A percentile compares a stretch with the other conserved stretches of the same genome.
phyloP scores from a whole-genome alignment of 2,888 invertebrate genomes.

The Cyclophora albipunctata region DNA sequence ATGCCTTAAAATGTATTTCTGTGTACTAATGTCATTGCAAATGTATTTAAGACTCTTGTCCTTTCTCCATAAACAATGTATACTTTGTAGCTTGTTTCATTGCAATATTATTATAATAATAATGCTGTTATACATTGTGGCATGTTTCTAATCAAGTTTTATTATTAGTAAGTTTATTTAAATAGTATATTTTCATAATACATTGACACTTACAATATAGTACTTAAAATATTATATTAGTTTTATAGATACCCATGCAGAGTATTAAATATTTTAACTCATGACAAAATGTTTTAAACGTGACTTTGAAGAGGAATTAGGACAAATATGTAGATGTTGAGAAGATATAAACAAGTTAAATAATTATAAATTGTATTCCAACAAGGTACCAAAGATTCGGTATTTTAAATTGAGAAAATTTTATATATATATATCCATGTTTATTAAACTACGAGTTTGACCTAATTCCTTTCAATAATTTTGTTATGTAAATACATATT shows the following conservation, averaged over 20 bases:
- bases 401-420: constrained; percentile 7
- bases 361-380: neutral
- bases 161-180: constrained; percentile 24
- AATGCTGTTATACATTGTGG: constrained; percentile 30
- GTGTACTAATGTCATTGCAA: no score
- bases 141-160: constrained; percentile 27
- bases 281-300: constrained; percentile 41
- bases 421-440: no score
- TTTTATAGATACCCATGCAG: constrained; percentile 20
- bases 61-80: no score
- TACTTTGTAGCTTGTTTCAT: constrained; percentile 34
- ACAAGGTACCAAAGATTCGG: constrained; percentile 20
- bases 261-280: constrained; percentile 38
- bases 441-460: constrained; percentile 22
- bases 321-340: constrained; percentile 23
- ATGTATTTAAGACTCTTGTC: no score
- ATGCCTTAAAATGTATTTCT: no score
- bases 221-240: constrained; percentile 45
- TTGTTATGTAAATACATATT: constrained; percentile 36
- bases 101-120: constrained; percentile 28
- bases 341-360: no score
- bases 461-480: constrained; percentile 38
- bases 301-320: constrained; percentile 36
- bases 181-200: constrained; percentile 22
- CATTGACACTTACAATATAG: constrained; percentile 29